Evolutionary conservation across 2,113 vertebrate genomes (phyloP).

Genomic region (Cryptotis parvus): DNA sequence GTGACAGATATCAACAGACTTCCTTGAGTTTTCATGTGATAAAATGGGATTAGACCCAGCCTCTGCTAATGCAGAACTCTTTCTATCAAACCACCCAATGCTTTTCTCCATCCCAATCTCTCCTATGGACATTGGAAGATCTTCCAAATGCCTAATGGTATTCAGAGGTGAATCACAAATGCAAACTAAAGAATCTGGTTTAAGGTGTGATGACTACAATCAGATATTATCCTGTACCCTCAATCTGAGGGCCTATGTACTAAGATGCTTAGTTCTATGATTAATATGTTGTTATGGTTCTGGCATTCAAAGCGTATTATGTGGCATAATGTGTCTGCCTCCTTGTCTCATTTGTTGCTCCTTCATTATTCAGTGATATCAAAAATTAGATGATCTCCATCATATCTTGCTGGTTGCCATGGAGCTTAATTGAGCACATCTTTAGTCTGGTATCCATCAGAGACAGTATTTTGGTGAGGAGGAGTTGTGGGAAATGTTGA

Average conservation of each 20-base stretch:
- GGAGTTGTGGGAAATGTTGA: neutral
- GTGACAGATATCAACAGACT: neutral
- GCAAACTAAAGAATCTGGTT: neutral
- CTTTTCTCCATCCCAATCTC: neutral
- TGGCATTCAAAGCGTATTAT: neutral
- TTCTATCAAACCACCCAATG: neutral
- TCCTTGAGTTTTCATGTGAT: neutral
- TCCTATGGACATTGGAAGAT: neutral
- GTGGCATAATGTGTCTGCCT: neutral
- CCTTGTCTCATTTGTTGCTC: neutral
- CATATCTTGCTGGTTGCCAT: constrained; percentile 68
- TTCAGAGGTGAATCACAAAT: neutral
- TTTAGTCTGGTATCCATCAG: constrained; percentile 56
- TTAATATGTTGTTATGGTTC: neutral
- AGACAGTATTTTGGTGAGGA: constrained; percentile 35
- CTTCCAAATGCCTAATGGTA: neutral
- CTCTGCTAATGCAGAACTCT: neutral
- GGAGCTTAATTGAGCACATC: constrained; percentile 63
- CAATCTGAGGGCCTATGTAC: neutral
- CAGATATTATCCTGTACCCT: neutral
- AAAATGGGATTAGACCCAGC: neutral
- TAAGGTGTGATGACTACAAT: neutral
- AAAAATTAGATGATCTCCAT: constrained; percentile 1
- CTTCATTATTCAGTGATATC: neutral
- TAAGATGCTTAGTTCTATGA: constrained; percentile 19